Evolutionary conservation across 92 coral and sea anemone genomes (phyloP).

Genomic region (Umimayanthus kanabou): DNA sequence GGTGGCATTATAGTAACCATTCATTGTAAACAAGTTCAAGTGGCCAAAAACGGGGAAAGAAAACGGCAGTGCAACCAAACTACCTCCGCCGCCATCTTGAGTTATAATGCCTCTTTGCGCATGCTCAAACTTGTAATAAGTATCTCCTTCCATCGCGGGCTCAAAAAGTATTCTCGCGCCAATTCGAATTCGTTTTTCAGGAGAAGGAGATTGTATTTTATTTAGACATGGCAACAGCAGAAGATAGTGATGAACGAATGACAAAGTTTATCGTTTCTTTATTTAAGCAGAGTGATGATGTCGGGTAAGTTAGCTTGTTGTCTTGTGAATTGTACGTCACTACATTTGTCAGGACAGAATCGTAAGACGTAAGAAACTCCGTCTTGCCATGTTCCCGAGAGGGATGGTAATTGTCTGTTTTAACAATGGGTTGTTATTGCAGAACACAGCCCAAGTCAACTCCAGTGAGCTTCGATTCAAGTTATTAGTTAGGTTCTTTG

Average conservation of each 20-base stretch:
- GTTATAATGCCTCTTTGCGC: constrained; percentile 23
- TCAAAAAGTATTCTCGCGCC: constrained; percentile 47
- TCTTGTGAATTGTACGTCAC: not conserved
- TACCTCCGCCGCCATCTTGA: constrained; percentile 94
- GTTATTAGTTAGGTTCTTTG: too few relatives aligned
- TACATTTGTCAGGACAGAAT: not conserved
- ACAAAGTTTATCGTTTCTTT: constrained; percentile 67
- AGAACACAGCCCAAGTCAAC: too few relatives aligned
- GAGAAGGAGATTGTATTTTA: not conserved
- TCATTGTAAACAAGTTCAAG: not conserved
- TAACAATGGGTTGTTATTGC: too few relatives aligned
- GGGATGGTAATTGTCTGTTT: too few relatives aligned
- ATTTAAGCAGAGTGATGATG: constrained; percentile 66
- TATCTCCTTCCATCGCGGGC: constrained; percentile 31
- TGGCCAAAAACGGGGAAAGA: not conserved
- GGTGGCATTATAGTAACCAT: not conserved
- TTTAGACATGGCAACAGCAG: constrained; percentile 38
- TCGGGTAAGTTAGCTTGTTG: constrained; percentile 59
- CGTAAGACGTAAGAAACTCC: too few relatives aligned
- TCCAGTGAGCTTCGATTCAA: too few relatives aligned
- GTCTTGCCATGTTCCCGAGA: too few relatives aligned
- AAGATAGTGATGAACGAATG: constrained; percentile 48
- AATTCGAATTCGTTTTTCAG: not conserved
- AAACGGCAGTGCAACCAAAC: constrained; percentile 21
- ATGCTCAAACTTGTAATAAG: constrained; percentile 28